Percentiles rank a stretch among this genome's conserved stretches.
Conservation (phyloP, 2,888 invertebrate genomes). For the Elmis aenea region DNA sequence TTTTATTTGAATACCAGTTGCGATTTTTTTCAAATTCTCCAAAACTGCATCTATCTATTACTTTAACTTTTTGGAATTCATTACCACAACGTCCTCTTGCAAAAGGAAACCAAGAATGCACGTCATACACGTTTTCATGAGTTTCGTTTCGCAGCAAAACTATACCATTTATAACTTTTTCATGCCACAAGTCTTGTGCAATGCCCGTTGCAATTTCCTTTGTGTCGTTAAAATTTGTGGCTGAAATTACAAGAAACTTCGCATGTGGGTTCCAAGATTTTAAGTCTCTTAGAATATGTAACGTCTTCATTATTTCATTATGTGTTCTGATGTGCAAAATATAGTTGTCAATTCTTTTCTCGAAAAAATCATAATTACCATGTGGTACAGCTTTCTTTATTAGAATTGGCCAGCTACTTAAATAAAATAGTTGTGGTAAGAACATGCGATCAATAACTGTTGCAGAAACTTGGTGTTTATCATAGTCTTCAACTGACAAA, state of each 20-base stretch:
- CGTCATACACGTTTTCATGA: conserved; percentile 22
- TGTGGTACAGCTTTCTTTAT: conserved; percentile 17
- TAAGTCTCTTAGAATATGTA: conserved; percentile 14
- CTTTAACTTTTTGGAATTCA: conserved; percentile 18
- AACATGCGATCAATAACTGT: conserved; percentile 20
- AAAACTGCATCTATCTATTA: conserved; percentile 27
- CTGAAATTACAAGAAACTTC: conserved; percentile 27
- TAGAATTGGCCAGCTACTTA: conserved; percentile 19
- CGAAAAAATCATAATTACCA: conserved; percentile 3
- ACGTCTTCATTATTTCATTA: conserved; percentile 15
- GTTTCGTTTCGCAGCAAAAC: conserved; percentile 25
- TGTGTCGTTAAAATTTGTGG: conserved; percentile 21
- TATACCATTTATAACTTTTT: conserved; percentile 29
- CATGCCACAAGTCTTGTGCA: conserved; percentile 21
- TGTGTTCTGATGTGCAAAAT: conserved; percentile 21
- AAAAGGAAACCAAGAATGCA: conserved; percentile 34
- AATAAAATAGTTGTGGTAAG: conserved; percentile 19
- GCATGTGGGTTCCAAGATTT: conserved; percentile 27
- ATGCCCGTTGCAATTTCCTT: conserved; percentile 19
- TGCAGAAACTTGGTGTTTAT: conserved; percentile 2
- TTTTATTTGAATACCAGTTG: conserved; percentile 31
- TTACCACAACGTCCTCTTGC: conserved; percentile 29
- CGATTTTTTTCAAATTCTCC: conserved; percentile 17
- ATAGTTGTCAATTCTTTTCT: conserved; percentile 19
- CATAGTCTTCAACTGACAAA: conserved; percentile 9